These are phyloP conservation scores for Chironomus riparius DNA, from an alignment of 2,888 invertebrate genomes.

Conservation along the genomic window DNA sequence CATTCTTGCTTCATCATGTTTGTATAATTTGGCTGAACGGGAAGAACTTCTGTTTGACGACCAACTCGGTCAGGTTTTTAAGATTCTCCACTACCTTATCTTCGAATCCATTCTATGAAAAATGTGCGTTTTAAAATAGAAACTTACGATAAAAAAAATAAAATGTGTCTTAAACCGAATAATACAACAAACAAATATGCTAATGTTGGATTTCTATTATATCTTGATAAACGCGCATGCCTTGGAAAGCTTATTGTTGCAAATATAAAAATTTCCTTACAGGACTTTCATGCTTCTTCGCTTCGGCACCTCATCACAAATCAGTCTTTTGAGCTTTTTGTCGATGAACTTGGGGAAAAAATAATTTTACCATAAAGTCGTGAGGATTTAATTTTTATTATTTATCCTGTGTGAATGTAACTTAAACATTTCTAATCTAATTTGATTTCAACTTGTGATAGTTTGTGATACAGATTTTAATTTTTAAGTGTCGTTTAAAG, in stretches of 20 bases:
- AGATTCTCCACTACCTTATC: too few relatives aligned
- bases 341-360: neutral
- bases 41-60: too few relatives aligned
- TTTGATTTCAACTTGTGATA: neutral
- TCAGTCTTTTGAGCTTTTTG: neutral
- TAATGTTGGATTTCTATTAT: neutral
- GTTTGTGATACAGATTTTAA: neutral
- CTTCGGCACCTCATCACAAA: neutral
- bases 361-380: neutral
- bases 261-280: neutral
- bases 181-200: neutral
- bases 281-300: neutral
- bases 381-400: neutral
- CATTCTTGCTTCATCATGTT: too few relatives aligned
- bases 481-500: slow-evolving; percentile 12
- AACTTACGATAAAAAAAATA: too few relatives aligned
- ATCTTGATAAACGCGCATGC: neutral
- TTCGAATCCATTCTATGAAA: too few relatives aligned
- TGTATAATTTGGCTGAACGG: too few relatives aligned
- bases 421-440: neutral
- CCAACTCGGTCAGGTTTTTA: too few relatives aligned
- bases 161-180: too few relatives aligned
- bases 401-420: neutral
- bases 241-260: neutral
- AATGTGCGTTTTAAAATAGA: too few relatives aligned